Evolutionary conservation across 2,888 invertebrate species (phyloP).

Genomic region (Drosophila anomalata): DNA sequence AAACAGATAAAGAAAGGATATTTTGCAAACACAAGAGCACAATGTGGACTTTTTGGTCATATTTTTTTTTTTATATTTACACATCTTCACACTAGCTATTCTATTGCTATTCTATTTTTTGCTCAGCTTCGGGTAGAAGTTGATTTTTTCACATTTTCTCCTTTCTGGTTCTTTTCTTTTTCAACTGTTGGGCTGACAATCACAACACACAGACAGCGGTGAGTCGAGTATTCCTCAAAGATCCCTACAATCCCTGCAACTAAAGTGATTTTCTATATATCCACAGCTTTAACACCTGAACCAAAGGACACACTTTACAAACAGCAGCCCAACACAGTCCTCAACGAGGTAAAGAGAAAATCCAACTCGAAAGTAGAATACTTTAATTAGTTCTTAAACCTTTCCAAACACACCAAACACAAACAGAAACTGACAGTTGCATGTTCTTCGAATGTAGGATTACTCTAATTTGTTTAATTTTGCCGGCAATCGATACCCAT

Average conservation of each 20-base stretch:
- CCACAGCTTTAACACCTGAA: neutral
- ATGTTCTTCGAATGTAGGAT: constrained; percentile 65
- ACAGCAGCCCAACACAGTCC: neutral
- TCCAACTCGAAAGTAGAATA: constrained; percentile 14
- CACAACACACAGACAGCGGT: neutral
- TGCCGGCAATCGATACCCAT: constrained; percentile 14
- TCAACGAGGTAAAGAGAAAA: constrained; percentile 38
- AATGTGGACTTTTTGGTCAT: neutral
- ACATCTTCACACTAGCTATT: neutral
- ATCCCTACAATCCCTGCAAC: neutral
- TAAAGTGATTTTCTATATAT: neutral
- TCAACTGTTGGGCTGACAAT: neutral
- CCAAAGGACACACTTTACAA: neutral
- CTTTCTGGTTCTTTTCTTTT: neutral
- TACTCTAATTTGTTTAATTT: constrained; percentile 13
- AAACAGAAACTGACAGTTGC: constrained; percentile 37
- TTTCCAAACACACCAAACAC: constrained; percentile 25
- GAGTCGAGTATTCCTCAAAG: neutral
- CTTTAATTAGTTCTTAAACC: constrained; percentile 32
- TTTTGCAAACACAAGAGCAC: neutral
- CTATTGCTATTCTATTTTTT: neutral
- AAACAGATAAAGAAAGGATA: neutral
- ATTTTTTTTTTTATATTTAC: neutral
- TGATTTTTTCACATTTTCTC: neutral
- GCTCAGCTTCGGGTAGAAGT: neutral